Evolutionary conservation across 2,888 invertebrate species (phyloP).

Genomic region (Nebria salina): DNA sequence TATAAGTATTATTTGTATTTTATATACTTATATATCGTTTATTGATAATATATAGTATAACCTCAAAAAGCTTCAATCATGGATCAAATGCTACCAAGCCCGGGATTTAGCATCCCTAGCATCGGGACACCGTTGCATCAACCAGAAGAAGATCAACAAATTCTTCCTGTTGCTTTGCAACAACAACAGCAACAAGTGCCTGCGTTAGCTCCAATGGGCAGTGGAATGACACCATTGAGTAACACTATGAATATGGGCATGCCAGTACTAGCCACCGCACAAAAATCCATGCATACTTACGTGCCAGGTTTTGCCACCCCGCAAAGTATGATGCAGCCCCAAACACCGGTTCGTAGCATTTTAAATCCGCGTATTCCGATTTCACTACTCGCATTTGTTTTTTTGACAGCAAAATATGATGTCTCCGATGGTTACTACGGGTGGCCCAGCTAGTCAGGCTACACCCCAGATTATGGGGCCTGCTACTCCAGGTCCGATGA

Average conservation of each 20-base stretch:
- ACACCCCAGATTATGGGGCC: constrained; percentile 75
- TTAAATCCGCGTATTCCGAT: constrained; percentile 21
- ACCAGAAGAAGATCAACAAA: constrained; percentile 90
- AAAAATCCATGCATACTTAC: constrained; percentile 79
- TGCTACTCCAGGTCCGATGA: constrained; percentile 81
- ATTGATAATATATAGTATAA: neutral
- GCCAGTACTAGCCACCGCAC: constrained; percentile 74
- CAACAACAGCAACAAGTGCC: constrained; percentile 70
- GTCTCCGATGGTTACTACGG: constrained; percentile 80
- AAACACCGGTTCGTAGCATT: constrained; percentile 77
- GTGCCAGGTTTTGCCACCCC: constrained; percentile 81
- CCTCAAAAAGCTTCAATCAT: constrained; percentile 61
- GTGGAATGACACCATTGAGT: constrained; percentile 65
- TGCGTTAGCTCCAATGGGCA: constrained; percentile 67
- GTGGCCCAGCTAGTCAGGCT: constrained; percentile 68
- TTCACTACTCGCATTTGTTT: constrained; percentile 27
- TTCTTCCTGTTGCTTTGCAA: constrained; percentile 83
- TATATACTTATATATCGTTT: neutral
- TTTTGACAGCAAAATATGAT: constrained; percentile 80
- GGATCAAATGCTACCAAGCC: constrained; percentile 93
- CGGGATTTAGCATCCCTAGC: constrained; percentile 88
- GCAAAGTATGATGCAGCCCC: constrained; percentile 88
- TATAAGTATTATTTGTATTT: neutral
- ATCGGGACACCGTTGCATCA: constrained; percentile 91
- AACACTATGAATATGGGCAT: constrained; percentile 62